Evolutionary conservation across 2,797 vertebrate species (phyloP), one percentile per base, ranked within the genome.

Genomic region (Telmatherina bonti): DNA sequence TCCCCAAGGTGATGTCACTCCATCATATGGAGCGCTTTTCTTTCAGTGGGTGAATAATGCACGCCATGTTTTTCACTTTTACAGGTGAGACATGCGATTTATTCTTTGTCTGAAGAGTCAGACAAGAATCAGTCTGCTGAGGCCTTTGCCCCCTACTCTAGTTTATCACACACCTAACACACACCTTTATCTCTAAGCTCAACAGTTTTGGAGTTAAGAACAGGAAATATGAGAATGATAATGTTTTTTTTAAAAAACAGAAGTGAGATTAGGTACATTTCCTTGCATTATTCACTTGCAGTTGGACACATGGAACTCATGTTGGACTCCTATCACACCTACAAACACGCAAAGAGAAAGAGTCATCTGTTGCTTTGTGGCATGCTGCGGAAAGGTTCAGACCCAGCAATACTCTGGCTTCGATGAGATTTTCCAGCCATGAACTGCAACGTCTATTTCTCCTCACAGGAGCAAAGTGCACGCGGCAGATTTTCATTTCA

Each of bases 1-100:
- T 92, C 86, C 84, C 85, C 82, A 89, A 93, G 89, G 90, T 92
- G 88, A 93, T 85, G 87, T 86, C 82, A 86, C 85, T 93, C 82
- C 78, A 91, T 94, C 90, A 91, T 78, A 67, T 68, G 26, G 56
- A 80, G 67, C 68, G 76, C 55, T 87, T 91, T 89, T 88, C 80
- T 89, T 82, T 81, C 74, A 81, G 67, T 51, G 62, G 56, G 47
- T 86, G 83, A 89, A 75, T 81, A 72, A 91, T 88, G 79, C 73
- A 63, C 16, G 66, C 74, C 76, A 84, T 80, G 78, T 79, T 88
- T 86, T 76, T 82, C 88, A 85, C 81, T 82, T 85, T 89, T 79
- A 85, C 79, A 87, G 83, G 83, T 78, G 80, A 87, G 78, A 72
- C 63, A 84, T 74, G 66, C 62, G 70, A 85, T 83, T 63, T 69